Evolutionary conservation across 2,113 vertebrate species (phyloP), one percentile per base, ranked within the genome.

Genomic region (Lepisosteus osseus): DNA sequence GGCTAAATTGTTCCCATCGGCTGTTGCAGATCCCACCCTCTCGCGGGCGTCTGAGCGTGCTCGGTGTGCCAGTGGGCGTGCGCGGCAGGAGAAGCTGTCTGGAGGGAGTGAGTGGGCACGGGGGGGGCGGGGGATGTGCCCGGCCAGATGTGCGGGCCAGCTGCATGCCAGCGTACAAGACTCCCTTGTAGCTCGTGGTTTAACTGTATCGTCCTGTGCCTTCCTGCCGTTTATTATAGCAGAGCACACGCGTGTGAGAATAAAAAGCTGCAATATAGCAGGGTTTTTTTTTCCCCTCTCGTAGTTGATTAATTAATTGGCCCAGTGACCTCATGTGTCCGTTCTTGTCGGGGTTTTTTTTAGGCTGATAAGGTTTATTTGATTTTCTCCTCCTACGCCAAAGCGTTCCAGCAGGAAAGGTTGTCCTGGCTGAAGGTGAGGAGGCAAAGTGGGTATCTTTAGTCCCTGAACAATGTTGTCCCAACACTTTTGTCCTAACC

Each of bases 131-230:
- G 65, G 47, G 56, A 45, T 40, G 13, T 65, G 44, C 70, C 41
- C 3, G 56, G 17, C 74, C 75, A 77, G 71, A 65, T 82, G 69
- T 79, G 78, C 70, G 54, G 70, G 45, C 56, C 80, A 79, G 74
- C 74, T 74, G 75, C 73, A 75, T 73, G 71, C 69, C 72, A 68
- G 75, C 44, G 72, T 73, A 74, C 64, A 73, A 75, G 67, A 66
- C 72, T 41, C 68, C 71, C 59, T 55, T 61, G 68, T 72, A 55
- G 68, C 61, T 67, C 65, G 61, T 63, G 44, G 64, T 68, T 55
- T 59, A 74, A 65, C 42, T 57, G 54, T 15, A 41, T 54, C 15
- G 44, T 44, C 64, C 29, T 17, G 6, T 63, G 42, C 57, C 54
- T n/a, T 9, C 61, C 62, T 71, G 17, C 45, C 1, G 29, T 29